Evolutionary conservation across 2,888 invertebrate species (phyloP), one percentile per base, ranked within the genome.

Genomic region (Hirtodrosophila alboralis): DNA sequence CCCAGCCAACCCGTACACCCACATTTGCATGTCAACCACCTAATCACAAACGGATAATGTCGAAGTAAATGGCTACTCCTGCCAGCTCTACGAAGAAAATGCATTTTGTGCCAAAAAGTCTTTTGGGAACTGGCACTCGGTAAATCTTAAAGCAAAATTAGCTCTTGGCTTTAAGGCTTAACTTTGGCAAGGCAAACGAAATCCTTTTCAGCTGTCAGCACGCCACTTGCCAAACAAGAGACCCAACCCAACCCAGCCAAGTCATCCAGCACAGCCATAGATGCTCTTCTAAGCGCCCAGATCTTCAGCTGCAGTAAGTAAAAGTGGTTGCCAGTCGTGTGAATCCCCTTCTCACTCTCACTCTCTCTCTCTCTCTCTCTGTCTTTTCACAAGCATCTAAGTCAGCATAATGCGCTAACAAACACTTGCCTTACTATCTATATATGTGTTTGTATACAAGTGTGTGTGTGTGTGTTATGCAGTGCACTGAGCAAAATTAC

Each of bases 121-220:
- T 49, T 49, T n/a, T n/a, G n/a, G 71, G 47, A 26, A 28, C 65
- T 56, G 52, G 41, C 63, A 59, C 49, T 71, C 72, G 56, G 68
- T 62, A 70, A 76, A 83, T 85, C 86, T 81, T 81, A 76, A 85
- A 83, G 81, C 69, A 73, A 81, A 81, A 81, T 81, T 81, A 81
- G 81, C 85, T 85, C 76, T 76, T 76, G 84, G 81, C 81, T 81
- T 81, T 81, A 81, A 81, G 86, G 84, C 81, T 81, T 81, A 83
- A 83, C 84, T 79, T 81, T 81, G 81, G 85, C 81, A 83, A 70
- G 83, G 75, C 75, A 71, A 72, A 67, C 85, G 72, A 65, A 81
- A 81, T 81, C 86, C 78, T 84, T 86, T 79, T 84, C 84, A 81
- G 86, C 84, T 83, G 86, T 86, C 83, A 86, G 84, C 83, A 77